phyloP scores from a whole-genome alignment of 2,888 invertebrate genomes.

The Chouioia cunea region DNA sequence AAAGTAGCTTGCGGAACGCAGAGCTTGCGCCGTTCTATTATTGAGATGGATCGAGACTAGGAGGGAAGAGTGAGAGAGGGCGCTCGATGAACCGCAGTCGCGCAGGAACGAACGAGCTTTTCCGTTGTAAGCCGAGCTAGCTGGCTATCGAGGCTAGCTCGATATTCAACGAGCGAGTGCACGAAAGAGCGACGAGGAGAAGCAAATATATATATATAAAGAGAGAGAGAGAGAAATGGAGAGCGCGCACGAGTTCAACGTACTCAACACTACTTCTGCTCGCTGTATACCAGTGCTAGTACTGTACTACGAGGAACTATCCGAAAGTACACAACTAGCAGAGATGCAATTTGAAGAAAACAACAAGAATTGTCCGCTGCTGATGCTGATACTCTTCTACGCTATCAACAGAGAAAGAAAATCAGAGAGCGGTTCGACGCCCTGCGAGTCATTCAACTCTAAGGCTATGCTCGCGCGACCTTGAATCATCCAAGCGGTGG shows the following conservation, averaged over 20 bases:
- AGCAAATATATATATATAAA: constrained; percentile 1
- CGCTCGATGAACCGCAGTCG: too few species aligned
- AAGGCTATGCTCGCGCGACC: constrained; percentile 57
- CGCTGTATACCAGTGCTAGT: background rate
- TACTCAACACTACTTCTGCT: constrained; percentile 18
- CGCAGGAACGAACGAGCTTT: background rate
- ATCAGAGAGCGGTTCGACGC: constrained; percentile 63
- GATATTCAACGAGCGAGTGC: too few species aligned
- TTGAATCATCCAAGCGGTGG: constrained; percentile 51
- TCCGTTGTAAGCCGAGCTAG: constrained; percentile 27
- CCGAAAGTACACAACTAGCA: too few species aligned
- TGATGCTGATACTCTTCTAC: too few species aligned
- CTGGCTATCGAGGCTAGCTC: constrained; percentile 22
- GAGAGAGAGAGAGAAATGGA: constrained; percentile 14
- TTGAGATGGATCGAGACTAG: background rate
- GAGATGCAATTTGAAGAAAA: too few species aligned
- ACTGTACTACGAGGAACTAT: too few species aligned
- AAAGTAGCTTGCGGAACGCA: too few species aligned
- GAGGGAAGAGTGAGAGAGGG: background rate
- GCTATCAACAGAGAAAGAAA: background rate
- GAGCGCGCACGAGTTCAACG: constrained; percentile 32
- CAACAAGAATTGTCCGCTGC: too few species aligned
- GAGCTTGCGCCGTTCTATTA: too few species aligned
- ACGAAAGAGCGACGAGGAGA: background rate
- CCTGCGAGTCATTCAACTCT: constrained; percentile 67